Conservation (phyloP, 2,888 invertebrate genomes). For the Ecliptopera silaceata region DNA sequence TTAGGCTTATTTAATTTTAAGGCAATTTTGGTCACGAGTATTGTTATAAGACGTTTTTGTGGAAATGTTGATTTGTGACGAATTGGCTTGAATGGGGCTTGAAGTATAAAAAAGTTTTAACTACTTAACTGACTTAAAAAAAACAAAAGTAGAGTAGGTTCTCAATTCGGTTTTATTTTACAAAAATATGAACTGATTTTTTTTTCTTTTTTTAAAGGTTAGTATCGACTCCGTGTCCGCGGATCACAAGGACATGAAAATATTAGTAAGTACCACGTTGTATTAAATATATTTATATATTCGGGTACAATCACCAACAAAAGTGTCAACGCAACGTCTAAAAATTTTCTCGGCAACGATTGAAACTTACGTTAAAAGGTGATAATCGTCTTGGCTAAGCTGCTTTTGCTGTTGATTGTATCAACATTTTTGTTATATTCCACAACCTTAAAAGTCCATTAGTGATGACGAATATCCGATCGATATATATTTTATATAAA, state of each 20-base stretch:
- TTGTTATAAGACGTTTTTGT: slow-evolving; percentile 17
- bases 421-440: background rate
- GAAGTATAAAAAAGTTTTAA: background rate
- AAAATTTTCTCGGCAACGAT: background rate
- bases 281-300: slow-evolving; percentile 64
- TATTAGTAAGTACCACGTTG: slow-evolving; percentile 78
- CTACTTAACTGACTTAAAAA: too few relatives aligned
- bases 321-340: background rate
- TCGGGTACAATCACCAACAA: slow-evolving; percentile 8
- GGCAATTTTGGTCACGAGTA: slow-evolving; percentile 34
- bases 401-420: background rate
- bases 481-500: too few relatives aligned
- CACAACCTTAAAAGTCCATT: slow-evolving; percentile 15
- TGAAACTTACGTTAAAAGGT: background rate
- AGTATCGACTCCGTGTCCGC: slow-evolving; percentile 80
- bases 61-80: slow-evolving; percentile 14
- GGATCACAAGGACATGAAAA: slow-evolving; percentile 81
- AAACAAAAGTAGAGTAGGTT: too few relatives aligned
- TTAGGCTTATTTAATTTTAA: slow-evolving; percentile 35
- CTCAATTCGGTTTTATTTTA: background rate
- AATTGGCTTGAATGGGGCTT: slow-evolving; percentile 6
- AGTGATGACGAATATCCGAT: too few relatives aligned
- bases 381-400: background rate
- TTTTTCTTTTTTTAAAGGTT: slow-evolving; percentile 62
- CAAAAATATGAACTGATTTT: background rate